phyloP scores from a whole-genome alignment of 1,140 invertebrate genomes.

The Cotesia chilonis region DNA sequence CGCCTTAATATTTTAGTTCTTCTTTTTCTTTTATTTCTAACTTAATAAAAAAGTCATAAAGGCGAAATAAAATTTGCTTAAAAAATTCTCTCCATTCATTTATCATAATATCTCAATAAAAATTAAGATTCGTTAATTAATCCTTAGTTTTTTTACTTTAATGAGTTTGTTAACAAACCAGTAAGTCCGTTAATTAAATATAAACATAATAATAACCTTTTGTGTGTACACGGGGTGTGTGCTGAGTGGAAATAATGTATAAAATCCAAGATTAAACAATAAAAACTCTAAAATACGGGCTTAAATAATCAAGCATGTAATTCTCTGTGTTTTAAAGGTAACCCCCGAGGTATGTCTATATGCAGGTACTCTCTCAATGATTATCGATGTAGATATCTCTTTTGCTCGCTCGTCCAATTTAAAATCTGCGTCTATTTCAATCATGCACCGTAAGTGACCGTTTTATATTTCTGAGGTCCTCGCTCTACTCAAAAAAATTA shows the following conservation, averaged over 20 bases:
- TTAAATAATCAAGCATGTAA: conserved; percentile 52
- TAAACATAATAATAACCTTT: no score
- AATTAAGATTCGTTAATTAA: no score
- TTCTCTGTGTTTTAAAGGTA: conserved; percentile 60
- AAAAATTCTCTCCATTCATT: no score
- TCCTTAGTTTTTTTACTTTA: no score
- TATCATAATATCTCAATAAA: no score
- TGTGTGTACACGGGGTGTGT: no score
- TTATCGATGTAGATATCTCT: conserved; percentile 43
- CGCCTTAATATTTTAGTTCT: not conserved
- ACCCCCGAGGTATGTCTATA: conserved; percentile 64
- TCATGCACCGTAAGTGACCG: conserved; percentile 30
- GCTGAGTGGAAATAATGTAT: not conserved
- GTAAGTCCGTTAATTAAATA: no score
- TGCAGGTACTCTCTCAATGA: conserved; percentile 61
- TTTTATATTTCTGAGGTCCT: conserved; percentile 3
- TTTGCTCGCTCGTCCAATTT: conserved; percentile 43
- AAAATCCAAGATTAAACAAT: not conserved
- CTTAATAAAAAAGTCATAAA: no score
- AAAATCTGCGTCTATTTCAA: conserved; percentile 19
- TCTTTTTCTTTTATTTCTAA: not conserved
- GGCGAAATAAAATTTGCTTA: not conserved
- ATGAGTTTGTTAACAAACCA: no score
- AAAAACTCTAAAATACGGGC: conserved; percentile 9
- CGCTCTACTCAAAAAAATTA: not conserved